Conservation (phyloP, 1,140 invertebrate species). For the Calephelis virginiensis region DNA sequence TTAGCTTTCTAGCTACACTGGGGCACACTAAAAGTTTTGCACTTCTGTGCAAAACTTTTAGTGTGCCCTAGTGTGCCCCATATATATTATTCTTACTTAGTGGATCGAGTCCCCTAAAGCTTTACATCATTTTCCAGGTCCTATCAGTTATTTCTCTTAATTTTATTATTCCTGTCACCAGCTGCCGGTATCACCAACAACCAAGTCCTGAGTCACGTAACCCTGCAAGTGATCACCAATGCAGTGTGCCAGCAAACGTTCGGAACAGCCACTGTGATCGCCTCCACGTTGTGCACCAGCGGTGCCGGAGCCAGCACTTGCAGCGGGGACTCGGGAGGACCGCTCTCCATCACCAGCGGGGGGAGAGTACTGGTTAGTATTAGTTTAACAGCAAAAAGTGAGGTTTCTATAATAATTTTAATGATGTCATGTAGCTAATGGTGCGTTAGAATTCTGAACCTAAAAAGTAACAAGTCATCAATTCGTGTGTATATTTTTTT, state of each 20-base stretch:
- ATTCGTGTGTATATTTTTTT: no score
- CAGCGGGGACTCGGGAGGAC: constrained; percentile 45
- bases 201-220: constrained; percentile 32
- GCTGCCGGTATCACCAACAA: constrained; percentile 27
- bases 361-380: constrained; percentile 25
- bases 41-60: no score
- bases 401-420: not conserved
- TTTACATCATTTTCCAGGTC: not conserved
- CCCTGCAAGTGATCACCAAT: constrained; percentile 38
- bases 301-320: constrained; percentile 35
- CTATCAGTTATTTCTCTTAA: not conserved
- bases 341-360: constrained; percentile 24
- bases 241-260: constrained; percentile 31
- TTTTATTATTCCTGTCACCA: constrained; percentile 19
- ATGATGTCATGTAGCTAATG: no score
- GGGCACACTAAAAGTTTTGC: no score
- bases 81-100: no score
- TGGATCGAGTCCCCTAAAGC: no score
- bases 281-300: constrained; percentile 35
- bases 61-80: no score
- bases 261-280: constrained; percentile 23
- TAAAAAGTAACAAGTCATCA: no score
- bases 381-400: not conserved
- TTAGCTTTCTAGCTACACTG: no score
- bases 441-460: no score